Evolutionary conservation across 2,797 vertebrate species (phyloP), one percentile per base, ranked within the genome.

Genomic region (Pipistrellus pygmaeus): DNA sequence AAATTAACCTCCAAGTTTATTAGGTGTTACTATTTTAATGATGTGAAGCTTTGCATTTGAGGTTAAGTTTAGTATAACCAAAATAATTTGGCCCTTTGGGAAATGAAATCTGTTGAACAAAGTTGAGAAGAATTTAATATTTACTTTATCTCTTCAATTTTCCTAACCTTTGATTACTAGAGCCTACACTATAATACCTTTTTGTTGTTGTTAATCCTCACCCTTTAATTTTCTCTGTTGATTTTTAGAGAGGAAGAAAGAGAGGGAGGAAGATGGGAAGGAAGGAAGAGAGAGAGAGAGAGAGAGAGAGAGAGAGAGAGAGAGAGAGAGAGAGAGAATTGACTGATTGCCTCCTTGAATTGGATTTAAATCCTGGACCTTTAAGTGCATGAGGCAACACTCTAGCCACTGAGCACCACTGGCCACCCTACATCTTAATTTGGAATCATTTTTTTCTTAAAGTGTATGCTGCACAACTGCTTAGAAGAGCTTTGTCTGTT

Each of bases 11-110:
- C 27, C 71, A 18, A 64, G 87, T 81, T n/a, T 25, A 84, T 96
- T 94, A 96, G 80, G 62, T 94, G 38, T 83, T 83, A 23, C 25
- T 94, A 14, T 92, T 97, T 97, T 95, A 94, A 97, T 86, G 41
- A 88, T 90, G 32, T 88, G 91, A 69, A 72, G 41, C 41, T 95
- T 91, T 71, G 78, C 62, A 0, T 93, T 97, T 64, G 93, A 1
- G 73, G 85, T 90, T 76, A 96, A 86, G 30, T 92, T 89, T 32
- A 89, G 85, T 27, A 90, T 94, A 84, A 96, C 66, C 55, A 90
- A 96, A 96, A 95, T 91, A 44, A 20, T 30, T 55, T 86, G 68
- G 3, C 38, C 71, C 64, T 91, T 91, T 95, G 91, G 96, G 95
- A 97, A 94, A 3, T 94, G 81, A 75, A 93, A 85, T 93, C 62